Evolutionary conservation across 2,797 vertebrate genomes (phyloP).

Genomic region (Acanthiza pusilla): DNA sequence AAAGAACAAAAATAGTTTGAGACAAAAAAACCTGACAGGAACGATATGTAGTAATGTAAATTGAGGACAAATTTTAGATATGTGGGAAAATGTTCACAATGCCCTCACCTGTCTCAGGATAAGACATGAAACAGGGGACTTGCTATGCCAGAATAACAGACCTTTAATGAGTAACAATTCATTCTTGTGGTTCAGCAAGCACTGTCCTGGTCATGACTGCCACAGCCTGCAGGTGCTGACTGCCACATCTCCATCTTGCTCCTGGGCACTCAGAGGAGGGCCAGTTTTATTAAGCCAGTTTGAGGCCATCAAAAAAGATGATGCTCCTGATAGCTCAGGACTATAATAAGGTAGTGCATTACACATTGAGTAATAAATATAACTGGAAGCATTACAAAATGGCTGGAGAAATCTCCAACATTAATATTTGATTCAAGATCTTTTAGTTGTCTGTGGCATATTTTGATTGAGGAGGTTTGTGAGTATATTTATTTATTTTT

Average conservation of each 20-base stretch:
- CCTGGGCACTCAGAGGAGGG: not conserved
- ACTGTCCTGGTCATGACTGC: not conserved
- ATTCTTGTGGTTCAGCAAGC: not conserved
- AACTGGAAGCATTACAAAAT: slow-evolving; percentile 73
- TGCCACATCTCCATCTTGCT: not conserved
- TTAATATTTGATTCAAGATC: slow-evolving; percentile 79
- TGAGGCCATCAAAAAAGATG: slow-evolving; percentile 63
- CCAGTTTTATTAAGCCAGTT: slow-evolving; percentile 17
- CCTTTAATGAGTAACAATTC: not conserved
- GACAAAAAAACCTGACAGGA: not conserved
- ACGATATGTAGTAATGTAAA: not conserved
- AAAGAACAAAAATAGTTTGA: not conserved
- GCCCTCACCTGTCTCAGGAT: not conserved
- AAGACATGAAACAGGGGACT: not conserved
- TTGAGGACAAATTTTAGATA: not conserved
- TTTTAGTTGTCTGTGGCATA: slow-evolving; percentile 77
- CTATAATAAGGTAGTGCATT: slow-evolving; percentile 70
- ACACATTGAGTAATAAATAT: slow-evolving; percentile 64
- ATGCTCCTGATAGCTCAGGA: slow-evolving; percentile 55
- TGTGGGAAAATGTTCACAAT: not conserved
- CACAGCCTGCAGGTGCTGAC: not conserved
- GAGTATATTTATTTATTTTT: slow-evolving; percentile 68
- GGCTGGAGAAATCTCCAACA: slow-evolving; percentile 66
- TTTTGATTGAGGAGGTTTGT: slow-evolving; percentile 75
- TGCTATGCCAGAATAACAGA: not conserved